A percentile compares a stretch with the other conserved stretches of the same genome.
Conservation (phyloP, 2,797 vertebrate species). For the Macropus fuliginosus region DNA sequence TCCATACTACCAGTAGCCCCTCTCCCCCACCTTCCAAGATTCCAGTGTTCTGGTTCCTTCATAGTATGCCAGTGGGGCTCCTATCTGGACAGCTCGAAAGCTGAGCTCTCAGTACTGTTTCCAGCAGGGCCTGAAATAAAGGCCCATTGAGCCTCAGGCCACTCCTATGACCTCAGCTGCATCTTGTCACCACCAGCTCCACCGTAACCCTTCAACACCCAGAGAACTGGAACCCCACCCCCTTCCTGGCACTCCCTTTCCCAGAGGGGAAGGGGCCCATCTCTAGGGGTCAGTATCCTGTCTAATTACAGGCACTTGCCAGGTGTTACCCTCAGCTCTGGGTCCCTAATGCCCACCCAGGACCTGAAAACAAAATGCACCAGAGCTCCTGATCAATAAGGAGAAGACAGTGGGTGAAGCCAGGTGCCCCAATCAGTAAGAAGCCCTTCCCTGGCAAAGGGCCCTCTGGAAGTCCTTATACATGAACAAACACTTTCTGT, state of each 20-base stretch:
- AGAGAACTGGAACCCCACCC: neutral
- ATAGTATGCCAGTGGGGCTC: neutral
- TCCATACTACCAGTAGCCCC: slow-evolving; percentile 6
- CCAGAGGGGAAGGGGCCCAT: neutral
- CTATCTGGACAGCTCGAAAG: neutral
- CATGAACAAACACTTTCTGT: neutral
- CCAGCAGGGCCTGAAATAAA: slow-evolving; percentile 84
- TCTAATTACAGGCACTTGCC: neutral
- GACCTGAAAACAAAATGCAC: neutral
- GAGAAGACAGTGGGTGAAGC: neutral
- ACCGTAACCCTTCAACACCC: slow-evolving; percentile 13
- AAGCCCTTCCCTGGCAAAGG: neutral
- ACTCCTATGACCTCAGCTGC: slow-evolving; percentile 87
- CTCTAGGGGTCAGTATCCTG: neutral
- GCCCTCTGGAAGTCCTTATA: neutral
- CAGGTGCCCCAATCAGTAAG: neutral
- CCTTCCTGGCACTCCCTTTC: neutral
- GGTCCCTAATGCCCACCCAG: neutral
- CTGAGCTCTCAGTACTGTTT: slow-evolving; percentile 72
- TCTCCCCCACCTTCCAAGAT: slow-evolving; percentile 31
- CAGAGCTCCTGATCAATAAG: neutral
- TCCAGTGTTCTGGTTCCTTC: neutral
- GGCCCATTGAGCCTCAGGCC: slow-evolving; percentile 83
- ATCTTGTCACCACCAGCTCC: slow-evolving; percentile 85
- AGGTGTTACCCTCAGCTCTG: neutral